phyloP scores from a whole-genome alignment of 2,113 vertebrate genomes.

The Rhinoptilus africanus region DNA sequence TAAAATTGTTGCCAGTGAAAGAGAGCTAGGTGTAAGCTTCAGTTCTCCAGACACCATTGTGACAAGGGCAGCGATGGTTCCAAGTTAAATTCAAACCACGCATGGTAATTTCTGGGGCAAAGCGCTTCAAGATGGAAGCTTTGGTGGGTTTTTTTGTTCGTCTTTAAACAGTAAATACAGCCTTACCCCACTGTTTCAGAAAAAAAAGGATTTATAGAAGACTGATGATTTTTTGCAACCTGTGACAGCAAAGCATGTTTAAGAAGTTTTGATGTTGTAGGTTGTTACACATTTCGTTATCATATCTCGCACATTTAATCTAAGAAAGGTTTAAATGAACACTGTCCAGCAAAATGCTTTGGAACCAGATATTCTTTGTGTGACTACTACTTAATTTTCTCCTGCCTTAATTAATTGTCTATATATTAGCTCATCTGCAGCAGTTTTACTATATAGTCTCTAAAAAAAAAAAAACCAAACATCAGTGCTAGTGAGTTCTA shows the following conservation, averaged over 20 bases:
- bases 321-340: not conserved
- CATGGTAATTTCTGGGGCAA: not conserved
- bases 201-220: not conserved
- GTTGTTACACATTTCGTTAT: not conserved
- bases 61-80: not conserved
- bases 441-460: not conserved
- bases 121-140: not conserved
- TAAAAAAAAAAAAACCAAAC: too few species aligned
- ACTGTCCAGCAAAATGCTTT: not conserved
- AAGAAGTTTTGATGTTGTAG: not conserved
- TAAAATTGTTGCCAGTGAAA: not conserved
- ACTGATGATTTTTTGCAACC: not conserved
- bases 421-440: not conserved
- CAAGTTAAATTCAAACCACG: not conserved
- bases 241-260: not conserved
- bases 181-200: not conserved
- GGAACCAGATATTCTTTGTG: not conserved
- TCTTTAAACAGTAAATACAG: not conserved
- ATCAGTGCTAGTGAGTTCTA: not conserved
- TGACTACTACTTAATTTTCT: not conserved
- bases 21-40: not conserved
- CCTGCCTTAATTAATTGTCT: not conserved
- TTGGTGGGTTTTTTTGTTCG: not conserved
- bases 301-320: not conserved
- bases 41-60: not conserved